These are phyloP conservation scores for Pseudobourletiella spinata DNA, from an alignment of 1,140 invertebrate species.

Conservation along the genomic window DNA sequence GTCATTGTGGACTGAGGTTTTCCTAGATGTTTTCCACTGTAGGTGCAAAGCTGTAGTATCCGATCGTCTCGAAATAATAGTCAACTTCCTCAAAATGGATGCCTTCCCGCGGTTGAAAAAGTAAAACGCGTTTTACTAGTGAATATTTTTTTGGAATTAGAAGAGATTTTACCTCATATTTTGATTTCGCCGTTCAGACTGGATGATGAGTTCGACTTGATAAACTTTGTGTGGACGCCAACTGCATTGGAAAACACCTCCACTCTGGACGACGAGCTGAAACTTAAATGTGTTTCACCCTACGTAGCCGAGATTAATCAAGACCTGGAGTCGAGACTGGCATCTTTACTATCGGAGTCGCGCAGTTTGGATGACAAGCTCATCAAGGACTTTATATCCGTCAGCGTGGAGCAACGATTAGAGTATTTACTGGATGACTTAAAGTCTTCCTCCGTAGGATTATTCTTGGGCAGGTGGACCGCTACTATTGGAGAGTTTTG, in stretches of 20 bases:
- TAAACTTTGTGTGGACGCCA: conserved; percentile 31
- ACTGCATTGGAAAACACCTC: background rate
- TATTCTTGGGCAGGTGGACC: conserved; percentile 24
- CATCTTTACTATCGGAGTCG: conserved; percentile 21
- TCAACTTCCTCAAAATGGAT: conserved; percentile 10
- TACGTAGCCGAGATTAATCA: conserved; percentile 17
- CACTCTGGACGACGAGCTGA: conserved; percentile 17
- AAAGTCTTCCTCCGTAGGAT: background rate
- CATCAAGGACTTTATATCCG: conserved; percentile 30
- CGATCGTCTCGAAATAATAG: conserved; percentile 1
- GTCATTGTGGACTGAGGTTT: conserved; percentile 30
- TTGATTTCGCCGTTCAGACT: conserved; percentile 5
- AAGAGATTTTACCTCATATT: background rate
- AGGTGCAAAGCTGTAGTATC: conserved; percentile 20
- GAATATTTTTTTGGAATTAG: background rate
- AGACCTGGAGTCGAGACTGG: conserved; percentile 19
- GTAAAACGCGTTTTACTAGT: conserved; percentile 2
- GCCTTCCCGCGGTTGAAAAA: conserved; percentile 21
- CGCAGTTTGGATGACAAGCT: conserved; percentile 13
- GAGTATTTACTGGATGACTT: conserved; percentile 2
- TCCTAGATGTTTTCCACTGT: conserved; percentile 23
- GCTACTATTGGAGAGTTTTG: conserved; percentile 18
- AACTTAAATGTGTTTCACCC: conserved; percentile 29
- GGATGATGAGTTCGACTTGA: conserved; percentile 28
- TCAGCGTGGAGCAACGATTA: conserved; percentile 6